These are phyloP conservation scores for Machimus atricapillus DNA, from an alignment of 2,888 invertebrate species.

Conservation along the genomic window DNA sequence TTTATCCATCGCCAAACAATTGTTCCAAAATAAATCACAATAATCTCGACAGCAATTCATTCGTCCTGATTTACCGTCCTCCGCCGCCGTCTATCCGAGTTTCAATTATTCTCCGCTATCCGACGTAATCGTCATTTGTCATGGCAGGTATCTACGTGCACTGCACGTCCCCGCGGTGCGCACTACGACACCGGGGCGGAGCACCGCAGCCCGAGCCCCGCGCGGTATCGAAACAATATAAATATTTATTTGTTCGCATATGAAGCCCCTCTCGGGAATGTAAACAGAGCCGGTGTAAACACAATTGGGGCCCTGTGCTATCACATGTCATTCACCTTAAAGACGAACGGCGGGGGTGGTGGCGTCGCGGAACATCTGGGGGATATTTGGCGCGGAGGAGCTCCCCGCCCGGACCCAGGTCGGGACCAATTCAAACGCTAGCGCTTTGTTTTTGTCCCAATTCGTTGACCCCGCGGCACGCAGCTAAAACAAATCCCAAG, in stretches of 20 bases:
- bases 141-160: constrained; percentile 24
- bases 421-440: neutral
- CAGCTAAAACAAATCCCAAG: neutral
- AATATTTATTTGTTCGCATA: constrained; percentile 6
- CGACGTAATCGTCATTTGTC: constrained; percentile 21
- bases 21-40: neutral
- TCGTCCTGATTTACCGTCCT: neutral
- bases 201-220: neutral
- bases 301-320: constrained; percentile 1
- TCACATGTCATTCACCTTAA: constrained; percentile 30
- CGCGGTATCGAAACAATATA: neutral
- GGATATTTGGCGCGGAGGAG: constrained; percentile 16
- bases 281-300: constrained; percentile 19
- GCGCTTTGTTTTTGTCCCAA: neutral
- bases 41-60: neutral
- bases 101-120: neutral
- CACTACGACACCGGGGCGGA: neutral
- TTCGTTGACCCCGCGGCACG: constrained; percentile 14
- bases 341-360: neutral
- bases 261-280: neutral
- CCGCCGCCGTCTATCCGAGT: neutral
- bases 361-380: constrained; percentile 12
- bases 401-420: neutral
- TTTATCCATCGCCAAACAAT: neutral
- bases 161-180: neutral